Evolutionary conservation across 2,888 invertebrate genomes (phyloP).

Genomic region (Drosophila siamana): DNA sequence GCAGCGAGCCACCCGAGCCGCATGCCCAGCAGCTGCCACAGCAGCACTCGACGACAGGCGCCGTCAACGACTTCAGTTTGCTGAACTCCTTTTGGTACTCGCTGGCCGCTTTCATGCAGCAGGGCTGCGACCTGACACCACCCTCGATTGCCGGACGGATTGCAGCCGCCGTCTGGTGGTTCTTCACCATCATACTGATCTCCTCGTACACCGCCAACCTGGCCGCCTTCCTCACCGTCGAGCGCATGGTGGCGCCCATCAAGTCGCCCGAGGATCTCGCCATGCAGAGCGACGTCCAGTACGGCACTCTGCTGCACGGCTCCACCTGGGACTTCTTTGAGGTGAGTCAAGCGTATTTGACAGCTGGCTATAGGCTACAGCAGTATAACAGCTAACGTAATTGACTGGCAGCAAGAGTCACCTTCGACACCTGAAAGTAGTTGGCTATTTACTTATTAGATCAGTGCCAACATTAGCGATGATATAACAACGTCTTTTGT

Average conservation of each 20-base stretch:
- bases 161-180: slow-evolving; percentile 99
- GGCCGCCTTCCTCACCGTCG: slow-evolving; percentile 98
- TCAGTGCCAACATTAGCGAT: too few species aligned
- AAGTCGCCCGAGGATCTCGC: slow-evolving; percentile 96
- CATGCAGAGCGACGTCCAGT: slow-evolving; percentile 96
- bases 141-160: slow-evolving; percentile 91
- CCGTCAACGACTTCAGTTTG: slow-evolving; percentile 94
- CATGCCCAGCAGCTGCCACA: slow-evolving; percentile 33
- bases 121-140: slow-evolving; percentile 98
- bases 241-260: slow-evolving; percentile 97
- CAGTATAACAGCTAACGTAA: too few species aligned
- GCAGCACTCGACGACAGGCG: slow-evolving; percentile 36
- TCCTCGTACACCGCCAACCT: slow-evolving; percentile 99
- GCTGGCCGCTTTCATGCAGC: slow-evolving; percentile 98
- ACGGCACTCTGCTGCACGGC: slow-evolving; percentile 92
- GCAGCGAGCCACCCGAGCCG: slow-evolving; percentile 55
- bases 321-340: slow-evolving; percentile 95
- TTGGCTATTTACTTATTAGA: too few species aligned
- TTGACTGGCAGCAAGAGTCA: too few species aligned
- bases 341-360: slow-evolving; percentile 69
- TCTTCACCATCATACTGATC: slow-evolving; percentile 98
- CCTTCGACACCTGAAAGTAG: too few species aligned
- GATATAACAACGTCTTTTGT: too few species aligned
- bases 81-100: slow-evolving; percentile 99
- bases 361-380: too few species aligned